Evolutionary conservation across 2,113 vertebrate genomes (phyloP).

Genomic region (Barnardius zonarius): DNA sequence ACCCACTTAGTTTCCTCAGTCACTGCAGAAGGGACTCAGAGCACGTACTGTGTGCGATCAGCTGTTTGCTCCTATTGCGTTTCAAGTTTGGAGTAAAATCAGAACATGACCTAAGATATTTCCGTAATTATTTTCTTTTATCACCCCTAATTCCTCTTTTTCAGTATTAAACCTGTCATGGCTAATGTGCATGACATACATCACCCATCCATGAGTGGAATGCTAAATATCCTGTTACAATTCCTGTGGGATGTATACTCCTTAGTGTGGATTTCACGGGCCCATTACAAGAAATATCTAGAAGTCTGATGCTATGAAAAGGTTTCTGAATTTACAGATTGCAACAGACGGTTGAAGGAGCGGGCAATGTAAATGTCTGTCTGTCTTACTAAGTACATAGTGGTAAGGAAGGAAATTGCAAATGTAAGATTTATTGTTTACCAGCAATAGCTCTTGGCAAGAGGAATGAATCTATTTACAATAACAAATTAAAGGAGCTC

Average conservation of each 20-base stretch:
- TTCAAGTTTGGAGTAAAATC: slow-evolving; percentile 41
- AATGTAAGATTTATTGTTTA: background rate
- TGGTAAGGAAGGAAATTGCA: background rate
- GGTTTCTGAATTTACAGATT: slow-evolving; percentile 14
- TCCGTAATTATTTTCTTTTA: slow-evolving; percentile 32
- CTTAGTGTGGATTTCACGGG: background rate
- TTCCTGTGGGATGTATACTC: background rate
- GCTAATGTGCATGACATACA: background rate
- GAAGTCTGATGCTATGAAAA: slow-evolving; percentile 4
- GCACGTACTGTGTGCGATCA: background rate
- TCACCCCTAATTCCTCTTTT: background rate
- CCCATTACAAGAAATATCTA: background rate
- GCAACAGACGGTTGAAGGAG: background rate
- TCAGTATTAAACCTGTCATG: background rate
- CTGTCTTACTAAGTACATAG: background rate
- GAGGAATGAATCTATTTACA: slow-evolving; percentile 26
- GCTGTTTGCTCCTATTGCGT: slow-evolving; percentile 42
- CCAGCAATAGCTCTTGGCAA: slow-evolving; percentile 33
- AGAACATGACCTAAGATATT: slow-evolving; percentile 44
- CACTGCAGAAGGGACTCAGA: background rate
- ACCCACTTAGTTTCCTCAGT: background rate
- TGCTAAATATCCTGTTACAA: background rate
- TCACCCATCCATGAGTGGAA: background rate
- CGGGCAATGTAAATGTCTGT: background rate
- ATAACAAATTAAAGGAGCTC: slow-evolving; percentile 21